Evolutionary conservation across 2,797 vertebrate species (phyloP).

Genomic region (Anabacerthia variegaticeps): DNA sequence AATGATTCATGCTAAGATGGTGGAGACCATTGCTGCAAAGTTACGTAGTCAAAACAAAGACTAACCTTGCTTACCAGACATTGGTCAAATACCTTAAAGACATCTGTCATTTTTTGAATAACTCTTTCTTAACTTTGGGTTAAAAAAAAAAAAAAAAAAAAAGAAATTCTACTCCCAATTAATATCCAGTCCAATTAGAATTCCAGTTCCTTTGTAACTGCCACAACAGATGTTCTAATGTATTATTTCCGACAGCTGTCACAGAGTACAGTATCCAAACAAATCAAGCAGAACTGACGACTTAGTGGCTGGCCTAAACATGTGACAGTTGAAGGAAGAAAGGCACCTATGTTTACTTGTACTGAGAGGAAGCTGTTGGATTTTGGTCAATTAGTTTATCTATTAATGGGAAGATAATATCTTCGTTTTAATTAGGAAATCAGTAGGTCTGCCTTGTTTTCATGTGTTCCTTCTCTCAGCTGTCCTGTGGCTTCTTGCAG

Average conservation of each 20-base stretch:
- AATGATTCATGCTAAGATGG: background rate
- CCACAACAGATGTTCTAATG: constrained; percentile 81
- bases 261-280: constrained; percentile 72
- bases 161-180: background rate
- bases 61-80: constrained; percentile 71
- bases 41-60: constrained; percentile 57
- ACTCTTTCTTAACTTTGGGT: constrained; percentile 36
- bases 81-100: constrained; percentile 52
- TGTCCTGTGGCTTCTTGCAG: constrained; percentile 32
- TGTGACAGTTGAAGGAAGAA: constrained; percentile 15
- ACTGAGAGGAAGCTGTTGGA: background rate
- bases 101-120: constrained; percentile 47
- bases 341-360: constrained; percentile 4
- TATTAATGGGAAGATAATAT: constrained; percentile 64
- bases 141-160: constrained; percentile 26
- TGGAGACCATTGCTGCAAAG: constrained; percentile 60
- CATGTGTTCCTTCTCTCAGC: constrained; percentile 45
- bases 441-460: constrained; percentile 59
- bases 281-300: constrained; percentile 76
- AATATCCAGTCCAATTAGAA: constrained; percentile 75
- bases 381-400: constrained; percentile 58
- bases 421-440: constrained; percentile 59
- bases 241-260: constrained; percentile 84
- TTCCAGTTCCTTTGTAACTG: constrained; percentile 67
- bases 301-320: constrained; percentile 24